These are phyloP conservation scores for Neodiprion lecontei DNA, from an alignment of 1,140 invertebrate genomes.

Conservation along the genomic window DNA sequence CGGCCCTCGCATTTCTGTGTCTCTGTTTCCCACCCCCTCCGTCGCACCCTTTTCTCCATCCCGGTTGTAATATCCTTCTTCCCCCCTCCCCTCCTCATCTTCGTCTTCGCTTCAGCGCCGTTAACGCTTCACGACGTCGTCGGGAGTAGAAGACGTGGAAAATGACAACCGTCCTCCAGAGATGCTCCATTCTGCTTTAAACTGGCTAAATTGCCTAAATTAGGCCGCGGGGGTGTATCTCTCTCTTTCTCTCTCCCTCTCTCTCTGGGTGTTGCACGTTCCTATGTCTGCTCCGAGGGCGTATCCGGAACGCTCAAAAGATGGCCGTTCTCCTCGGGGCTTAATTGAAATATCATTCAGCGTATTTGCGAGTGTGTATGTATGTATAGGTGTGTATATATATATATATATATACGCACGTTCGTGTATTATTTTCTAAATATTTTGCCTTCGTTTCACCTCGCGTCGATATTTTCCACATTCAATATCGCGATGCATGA, in stretches of 20 bases:
- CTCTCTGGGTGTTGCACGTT: not conserved
- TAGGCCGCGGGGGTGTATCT: conserved; percentile 31
- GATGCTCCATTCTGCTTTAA: conserved; percentile 10
- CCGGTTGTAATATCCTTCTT: not conserved
- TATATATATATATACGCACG: too few species aligned
- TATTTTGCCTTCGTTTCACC: too few species aligned
- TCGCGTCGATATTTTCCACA: too few species aligned
- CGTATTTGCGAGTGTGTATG: too few species aligned
- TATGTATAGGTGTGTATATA: too few species aligned
- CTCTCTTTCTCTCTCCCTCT: not conserved
- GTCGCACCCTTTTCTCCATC: not conserved
- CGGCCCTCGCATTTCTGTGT: not conserved
- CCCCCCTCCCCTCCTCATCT: not conserved
- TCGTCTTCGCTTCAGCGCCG: not conserved
- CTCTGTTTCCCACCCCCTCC: not conserved
- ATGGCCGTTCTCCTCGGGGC: not conserved
- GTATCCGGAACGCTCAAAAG: not conserved
- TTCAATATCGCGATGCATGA: too few species aligned
- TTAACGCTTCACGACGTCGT: not conserved
- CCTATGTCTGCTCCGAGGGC: not conserved
- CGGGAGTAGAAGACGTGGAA: conserved; percentile 11
- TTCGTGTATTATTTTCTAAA: too few species aligned
- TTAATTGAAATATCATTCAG: not conserved
- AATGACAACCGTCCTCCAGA: conserved; percentile 11
- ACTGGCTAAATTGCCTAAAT: conserved; percentile 35